Evolutionary conservation across 2,113 vertebrate genomes (phyloP).

Genomic region (Trachemys scripta): DNA sequence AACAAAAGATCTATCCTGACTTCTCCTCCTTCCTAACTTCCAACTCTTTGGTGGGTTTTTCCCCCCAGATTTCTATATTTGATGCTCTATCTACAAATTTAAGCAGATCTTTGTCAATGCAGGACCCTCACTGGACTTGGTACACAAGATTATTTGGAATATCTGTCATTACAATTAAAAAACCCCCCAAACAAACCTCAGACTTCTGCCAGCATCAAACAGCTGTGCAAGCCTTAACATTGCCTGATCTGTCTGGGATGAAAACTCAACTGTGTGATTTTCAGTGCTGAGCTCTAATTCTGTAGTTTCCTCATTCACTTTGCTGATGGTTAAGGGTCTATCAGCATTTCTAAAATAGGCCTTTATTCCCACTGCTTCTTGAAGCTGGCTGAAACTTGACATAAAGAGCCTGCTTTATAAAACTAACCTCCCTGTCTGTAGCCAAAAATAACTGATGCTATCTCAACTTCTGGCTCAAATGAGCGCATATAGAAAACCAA

Average conservation of each 20-base stretch:
- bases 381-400: background rate
- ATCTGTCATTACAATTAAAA: accelerated
- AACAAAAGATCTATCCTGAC: background rate
- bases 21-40: background rate
- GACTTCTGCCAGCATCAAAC: background rate
- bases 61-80: background rate
- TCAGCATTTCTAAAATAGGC: slow-evolving; percentile 51
- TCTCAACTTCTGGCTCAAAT: slow-evolving; percentile 35
- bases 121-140: background rate
- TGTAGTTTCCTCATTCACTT: background rate
- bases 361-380: background rate
- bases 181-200: background rate
- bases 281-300: background rate
- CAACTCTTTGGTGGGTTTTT: accelerated
- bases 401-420: slow-evolving; percentile 8
- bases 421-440: slow-evolving; percentile 24
- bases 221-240: accelerated
- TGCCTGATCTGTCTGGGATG: background rate
- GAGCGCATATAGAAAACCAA: background rate
- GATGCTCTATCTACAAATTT: background rate
- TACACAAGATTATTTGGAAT: accelerated
- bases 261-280: background rate
- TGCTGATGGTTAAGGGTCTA: accelerated
- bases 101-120: background rate
- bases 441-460: slow-evolving; percentile 41